phyloP scores from a whole-genome alignment of 2,888 invertebrate genomes.

The Lamellibrachia satsuma region DNA sequence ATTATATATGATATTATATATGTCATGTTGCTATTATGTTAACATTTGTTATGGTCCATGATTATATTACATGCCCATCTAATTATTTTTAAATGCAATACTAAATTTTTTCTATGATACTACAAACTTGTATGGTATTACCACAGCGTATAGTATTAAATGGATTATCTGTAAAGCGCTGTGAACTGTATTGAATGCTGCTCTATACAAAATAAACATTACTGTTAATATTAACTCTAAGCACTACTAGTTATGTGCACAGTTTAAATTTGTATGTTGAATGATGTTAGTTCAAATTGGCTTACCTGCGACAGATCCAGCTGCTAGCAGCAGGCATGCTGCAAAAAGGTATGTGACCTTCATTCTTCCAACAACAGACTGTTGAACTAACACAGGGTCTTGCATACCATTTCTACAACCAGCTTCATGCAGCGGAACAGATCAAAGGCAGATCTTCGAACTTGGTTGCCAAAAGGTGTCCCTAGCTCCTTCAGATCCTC shows the following conservation, averaged over 20 bases:
- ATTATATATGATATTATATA: too few relatives aligned
- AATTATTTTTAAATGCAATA: too few relatives aligned
- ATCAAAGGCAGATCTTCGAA: neutral
- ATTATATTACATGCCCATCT: too few relatives aligned
- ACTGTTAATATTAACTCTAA: too few relatives aligned
- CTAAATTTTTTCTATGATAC: too few relatives aligned
- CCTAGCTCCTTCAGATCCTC: neutral
- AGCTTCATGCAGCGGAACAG: neutral
- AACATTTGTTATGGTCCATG: too few relatives aligned
- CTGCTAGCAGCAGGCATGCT: neutral
- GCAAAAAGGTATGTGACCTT: neutral
- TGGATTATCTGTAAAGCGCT: too few relatives aligned
- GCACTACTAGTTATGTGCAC: neutral
- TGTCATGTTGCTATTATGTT: too few relatives aligned
- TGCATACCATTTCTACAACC: neutral
- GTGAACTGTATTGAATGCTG: too few relatives aligned
- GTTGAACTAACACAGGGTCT: neutral
- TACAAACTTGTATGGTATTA: too few relatives aligned
- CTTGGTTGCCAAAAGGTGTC: neutral
- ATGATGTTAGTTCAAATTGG: neutral
- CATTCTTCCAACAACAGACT: neutral
- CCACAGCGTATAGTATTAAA: too few relatives aligned
- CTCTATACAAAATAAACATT: too few relatives aligned
- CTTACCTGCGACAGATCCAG: neutral
- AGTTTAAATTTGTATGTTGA: neutral